Evolutionary conservation across 2,113 vertebrate genomes (phyloP).

Genomic region (Nibea albiflora): DNA sequence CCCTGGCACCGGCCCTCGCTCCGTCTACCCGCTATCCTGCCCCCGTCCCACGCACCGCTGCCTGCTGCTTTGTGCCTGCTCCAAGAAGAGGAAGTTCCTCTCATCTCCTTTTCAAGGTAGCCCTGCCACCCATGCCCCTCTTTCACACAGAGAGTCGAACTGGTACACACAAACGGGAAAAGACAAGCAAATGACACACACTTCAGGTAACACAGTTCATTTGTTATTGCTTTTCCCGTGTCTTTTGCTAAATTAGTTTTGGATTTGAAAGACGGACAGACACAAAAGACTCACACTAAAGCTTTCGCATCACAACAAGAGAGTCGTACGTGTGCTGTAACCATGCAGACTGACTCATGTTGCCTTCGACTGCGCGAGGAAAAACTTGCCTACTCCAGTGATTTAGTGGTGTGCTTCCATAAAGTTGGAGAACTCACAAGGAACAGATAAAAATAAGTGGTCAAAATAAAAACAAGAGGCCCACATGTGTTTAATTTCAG

Average conservation of each 20-base stretch:
- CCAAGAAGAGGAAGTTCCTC: constrained; percentile 79
- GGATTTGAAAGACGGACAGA: background rate
- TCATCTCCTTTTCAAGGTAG: constrained; percentile 76
- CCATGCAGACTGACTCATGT: background rate
- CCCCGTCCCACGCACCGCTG: constrained; percentile 50
- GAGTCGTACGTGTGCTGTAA: background rate
- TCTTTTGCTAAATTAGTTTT: constrained; percentile 7
- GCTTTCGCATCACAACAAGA: background rate
- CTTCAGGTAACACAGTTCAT: constrained; percentile 19
- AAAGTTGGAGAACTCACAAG: background rate
- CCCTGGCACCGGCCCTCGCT: constrained; percentile 70
- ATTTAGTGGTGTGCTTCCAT: background rate
- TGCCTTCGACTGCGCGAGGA: background rate
- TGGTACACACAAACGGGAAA: constrained; percentile 9
- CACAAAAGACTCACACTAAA: background rate
- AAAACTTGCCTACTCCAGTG: background rate
- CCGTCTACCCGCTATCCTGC: constrained; percentile 64
- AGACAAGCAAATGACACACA: no score
- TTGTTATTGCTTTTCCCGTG: background rate
- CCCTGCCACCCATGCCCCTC: constrained; percentile 54
- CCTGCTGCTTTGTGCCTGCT: constrained; percentile 74
- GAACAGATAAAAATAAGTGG: background rate
- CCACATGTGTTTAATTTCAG: background rate
- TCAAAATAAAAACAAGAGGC: background rate
- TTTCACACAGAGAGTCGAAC: constrained; percentile 43